A percentile compares a stretch with the other conserved stretches of the same genome.
Conservation (phyloP, 2,888 invertebrate species). For the Lasioglossum lativentre region DNA sequence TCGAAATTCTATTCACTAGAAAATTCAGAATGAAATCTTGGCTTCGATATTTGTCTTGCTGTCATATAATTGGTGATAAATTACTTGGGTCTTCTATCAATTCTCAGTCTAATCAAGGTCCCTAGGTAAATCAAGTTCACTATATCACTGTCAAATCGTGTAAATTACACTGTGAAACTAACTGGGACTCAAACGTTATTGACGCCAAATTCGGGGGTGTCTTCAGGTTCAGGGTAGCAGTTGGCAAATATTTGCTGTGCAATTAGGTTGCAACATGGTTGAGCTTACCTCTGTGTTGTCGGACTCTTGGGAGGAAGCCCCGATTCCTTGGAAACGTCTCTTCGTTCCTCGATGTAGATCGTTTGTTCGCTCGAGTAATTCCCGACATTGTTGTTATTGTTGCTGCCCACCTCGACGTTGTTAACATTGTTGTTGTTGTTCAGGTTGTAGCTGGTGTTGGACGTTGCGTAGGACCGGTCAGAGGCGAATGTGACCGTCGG, state of each 20-base stretch:
- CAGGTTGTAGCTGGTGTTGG: conserved; percentile 77
- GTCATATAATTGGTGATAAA: not conserved
- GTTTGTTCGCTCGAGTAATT: conserved; percentile 78
- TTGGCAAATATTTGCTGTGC: not conserved
- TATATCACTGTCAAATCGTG: not conserved
- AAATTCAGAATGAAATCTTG: not conserved
- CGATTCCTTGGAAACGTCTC: conserved; percentile 81
- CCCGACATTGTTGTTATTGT: conserved; percentile 77
- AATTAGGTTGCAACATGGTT: not conserved
- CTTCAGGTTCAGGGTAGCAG: not conserved
- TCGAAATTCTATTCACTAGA: too few relatives aligned
- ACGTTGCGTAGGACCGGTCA: conserved; percentile 77
- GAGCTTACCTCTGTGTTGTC: conserved; percentile 88
- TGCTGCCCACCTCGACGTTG: conserved; percentile 66
- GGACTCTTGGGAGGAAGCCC: conserved; percentile 94
- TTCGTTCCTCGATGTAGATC: conserved; percentile 82
- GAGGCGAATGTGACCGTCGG: conserved; percentile 86
- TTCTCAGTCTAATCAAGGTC: not conserved
- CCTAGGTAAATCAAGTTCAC: not conserved
- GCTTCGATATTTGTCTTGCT: not conserved
- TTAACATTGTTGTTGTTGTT: conserved; percentile 71
- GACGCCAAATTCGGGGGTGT: not conserved
- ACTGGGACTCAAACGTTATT: conserved; percentile 29
- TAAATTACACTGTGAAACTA: not conserved
- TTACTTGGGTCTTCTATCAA: too few relatives aligned